These are phyloP conservation scores for Tribolium freemani DNA, from an alignment of 2,888 invertebrate species.

Conservation along the genomic window DNA sequence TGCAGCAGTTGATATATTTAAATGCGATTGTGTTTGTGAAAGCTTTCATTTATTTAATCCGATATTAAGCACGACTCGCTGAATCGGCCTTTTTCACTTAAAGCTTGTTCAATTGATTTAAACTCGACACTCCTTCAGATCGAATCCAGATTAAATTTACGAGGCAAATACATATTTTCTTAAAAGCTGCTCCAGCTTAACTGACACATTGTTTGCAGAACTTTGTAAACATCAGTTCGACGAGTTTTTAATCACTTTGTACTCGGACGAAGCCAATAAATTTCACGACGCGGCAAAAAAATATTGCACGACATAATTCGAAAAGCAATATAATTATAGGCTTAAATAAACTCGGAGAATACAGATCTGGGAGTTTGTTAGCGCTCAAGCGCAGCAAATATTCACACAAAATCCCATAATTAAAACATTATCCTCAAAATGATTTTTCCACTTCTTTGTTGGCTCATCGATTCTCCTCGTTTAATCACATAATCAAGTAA, in stretches of 20 bases:
- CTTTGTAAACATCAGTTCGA: background rate
- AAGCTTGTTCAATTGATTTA: background rate
- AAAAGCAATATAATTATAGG: constrained; percentile 29
- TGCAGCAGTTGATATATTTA: constrained; percentile 52
- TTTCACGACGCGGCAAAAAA: constrained; percentile 10
- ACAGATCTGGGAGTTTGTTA: constrained; percentile 20
- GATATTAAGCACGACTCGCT: background rate
- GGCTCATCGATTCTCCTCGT: constrained; percentile 22
- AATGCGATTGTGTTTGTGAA: constrained; percentile 51
- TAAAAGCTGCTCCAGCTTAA: background rate
- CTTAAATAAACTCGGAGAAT: constrained; percentile 28
- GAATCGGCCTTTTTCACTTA: background rate
- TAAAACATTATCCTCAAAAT: constrained; percentile 22
- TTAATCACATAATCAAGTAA: constrained; percentile 34
- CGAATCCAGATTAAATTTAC: background rate
- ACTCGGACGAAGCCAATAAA: constrained; percentile 14
- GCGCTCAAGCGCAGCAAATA: constrained; percentile 12
- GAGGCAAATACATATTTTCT: constrained; percentile 2
- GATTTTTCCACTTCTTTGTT: constrained; percentile 3
- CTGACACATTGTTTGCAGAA: background rate
- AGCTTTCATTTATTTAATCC: constrained; percentile 41
- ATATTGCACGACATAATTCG: constrained; percentile 22
- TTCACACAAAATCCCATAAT: constrained; percentile 18
- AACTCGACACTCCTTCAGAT: background rate
- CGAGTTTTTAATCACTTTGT: constrained; percentile 19